phyloP scores from a whole-genome alignment of 2,888 invertebrate genomes.

The Pantelozetes paolii region DNA sequence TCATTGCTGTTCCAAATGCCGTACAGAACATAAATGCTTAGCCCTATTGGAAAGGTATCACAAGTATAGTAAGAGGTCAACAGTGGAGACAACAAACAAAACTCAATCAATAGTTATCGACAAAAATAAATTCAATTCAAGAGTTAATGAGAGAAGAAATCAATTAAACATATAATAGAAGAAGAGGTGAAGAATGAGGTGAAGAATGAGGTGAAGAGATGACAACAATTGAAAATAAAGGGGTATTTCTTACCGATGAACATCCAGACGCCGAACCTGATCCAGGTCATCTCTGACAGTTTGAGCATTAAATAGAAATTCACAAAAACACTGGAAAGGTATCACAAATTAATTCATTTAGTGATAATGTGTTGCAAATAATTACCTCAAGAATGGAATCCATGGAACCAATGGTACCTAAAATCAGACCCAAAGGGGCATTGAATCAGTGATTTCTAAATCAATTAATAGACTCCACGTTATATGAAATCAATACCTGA shows the following conservation, averaged over 20 bases:
- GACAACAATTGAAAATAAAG: too few relatives aligned
- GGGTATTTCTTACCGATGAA: conserved; percentile 59
- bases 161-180: background rate
- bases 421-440: background rate
- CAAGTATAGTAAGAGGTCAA: conserved; percentile 9
- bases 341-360: background rate
- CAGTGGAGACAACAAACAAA: background rate
- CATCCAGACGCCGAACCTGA: conserved; percentile 77
- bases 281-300: conserved; percentile 64
- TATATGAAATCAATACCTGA: conserved; percentile 27
- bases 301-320: conserved; percentile 44
- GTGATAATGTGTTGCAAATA: background rate
- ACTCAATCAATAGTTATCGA: background rate
- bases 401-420: conserved; percentile 43
- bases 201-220: too few relatives aligned
- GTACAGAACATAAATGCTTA: conserved; percentile 46
- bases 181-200: too few relatives aligned
- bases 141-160: background rate
- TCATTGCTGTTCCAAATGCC: conserved; percentile 47
- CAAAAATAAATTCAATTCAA: background rate
- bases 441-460: background rate
- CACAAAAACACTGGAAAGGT: conserved; percentile 34
- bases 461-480: background rate
- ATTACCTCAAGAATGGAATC: conserved; percentile 40
- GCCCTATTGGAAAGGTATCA: conserved; percentile 42